Percentiles rank a stretch among this genome's conserved stretches.
These are phyloP conservation scores for Apamea monoglypha DNA, from an alignment of 2,888 invertebrate species.

Conservation along the genomic window DNA sequence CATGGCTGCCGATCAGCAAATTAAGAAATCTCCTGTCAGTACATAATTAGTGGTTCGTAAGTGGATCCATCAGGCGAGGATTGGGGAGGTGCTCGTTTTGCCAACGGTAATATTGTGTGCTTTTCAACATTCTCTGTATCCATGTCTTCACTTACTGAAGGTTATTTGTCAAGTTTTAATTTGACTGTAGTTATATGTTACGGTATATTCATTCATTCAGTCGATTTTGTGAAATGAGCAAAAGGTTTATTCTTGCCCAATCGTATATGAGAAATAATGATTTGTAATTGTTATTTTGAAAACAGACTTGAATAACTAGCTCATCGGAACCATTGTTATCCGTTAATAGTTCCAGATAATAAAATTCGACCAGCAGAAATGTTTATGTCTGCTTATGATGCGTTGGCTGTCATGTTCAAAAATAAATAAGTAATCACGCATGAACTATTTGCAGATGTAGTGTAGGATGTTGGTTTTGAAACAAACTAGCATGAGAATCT, in stretches of 20 bases:
- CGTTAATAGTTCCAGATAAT: background rate
- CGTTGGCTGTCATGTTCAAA: conserved; percentile 27
- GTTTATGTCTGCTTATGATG: conserved; percentile 29
- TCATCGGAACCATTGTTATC: conserved; percentile 36
- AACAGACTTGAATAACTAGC: background rate
- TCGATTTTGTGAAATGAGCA: background rate
- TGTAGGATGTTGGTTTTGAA: conserved; percentile 37
- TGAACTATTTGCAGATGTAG: conserved; percentile 39
- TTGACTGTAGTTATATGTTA: background rate
- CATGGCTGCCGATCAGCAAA: conserved; percentile 40
- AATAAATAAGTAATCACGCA: conserved; percentile 49
- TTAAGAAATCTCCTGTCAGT: conserved; percentile 61
- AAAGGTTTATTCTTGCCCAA: background rate
- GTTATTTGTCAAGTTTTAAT: background rate
- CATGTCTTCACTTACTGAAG: conserved; percentile 3
- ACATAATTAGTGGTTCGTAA: conserved; percentile 41
- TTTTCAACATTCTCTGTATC: background rate
- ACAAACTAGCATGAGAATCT: conserved; percentile 31
- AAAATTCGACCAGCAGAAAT: background rate
- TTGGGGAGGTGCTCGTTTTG: conserved; percentile 3
- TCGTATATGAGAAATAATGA: background rate
- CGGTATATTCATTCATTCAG: background rate
- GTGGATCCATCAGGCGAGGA: conserved; percentile 21
- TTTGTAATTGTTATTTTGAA: background rate
- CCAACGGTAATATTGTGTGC: background rate